Percentiles rank a stretch among this genome's conserved stretches.
Conservation (phyloP, 2,797 vertebrate genomes). For the Sylvia borin region DNA sequence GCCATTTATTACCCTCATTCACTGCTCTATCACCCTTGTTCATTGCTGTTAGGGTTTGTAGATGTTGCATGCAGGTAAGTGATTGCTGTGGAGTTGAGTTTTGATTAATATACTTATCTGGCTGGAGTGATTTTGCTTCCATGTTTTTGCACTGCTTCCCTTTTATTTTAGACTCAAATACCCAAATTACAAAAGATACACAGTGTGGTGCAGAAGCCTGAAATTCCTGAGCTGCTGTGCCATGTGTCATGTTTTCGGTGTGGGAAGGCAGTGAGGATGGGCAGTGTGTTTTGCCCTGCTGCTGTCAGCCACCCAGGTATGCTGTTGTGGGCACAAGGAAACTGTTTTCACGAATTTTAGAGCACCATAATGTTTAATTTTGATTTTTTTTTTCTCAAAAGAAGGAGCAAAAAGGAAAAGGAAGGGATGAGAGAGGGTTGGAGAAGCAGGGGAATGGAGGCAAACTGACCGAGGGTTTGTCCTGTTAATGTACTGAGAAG, state of each 20-base stretch:
- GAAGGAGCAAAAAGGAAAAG: neutral
- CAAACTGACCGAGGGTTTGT: neutral
- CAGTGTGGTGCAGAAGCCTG: neutral
- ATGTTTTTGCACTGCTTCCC: neutral
- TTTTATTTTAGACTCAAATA: neutral
- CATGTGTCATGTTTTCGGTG: neutral
- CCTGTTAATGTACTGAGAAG: neutral
- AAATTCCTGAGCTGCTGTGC: neutral
- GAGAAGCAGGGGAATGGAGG: neutral
- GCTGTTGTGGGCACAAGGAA: neutral
- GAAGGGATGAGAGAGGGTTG: neutral
- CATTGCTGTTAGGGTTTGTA: neutral
- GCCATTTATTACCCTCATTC: neutral
- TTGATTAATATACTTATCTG: neutral
- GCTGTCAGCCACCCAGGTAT: neutral
- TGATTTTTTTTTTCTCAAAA: neutral
- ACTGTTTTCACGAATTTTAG: neutral
- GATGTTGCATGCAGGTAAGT: neutral
- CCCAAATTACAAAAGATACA: neutral
- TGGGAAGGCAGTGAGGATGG: neutral
- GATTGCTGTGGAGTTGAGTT: neutral
- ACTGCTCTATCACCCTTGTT: neutral
- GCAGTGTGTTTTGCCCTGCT: neutral
- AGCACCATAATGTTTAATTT: neutral
- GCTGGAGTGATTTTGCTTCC: neutral